Evolutionary conservation across 1,140 invertebrate species (phyloP).

Genomic region (Sinella curviseta): DNA sequence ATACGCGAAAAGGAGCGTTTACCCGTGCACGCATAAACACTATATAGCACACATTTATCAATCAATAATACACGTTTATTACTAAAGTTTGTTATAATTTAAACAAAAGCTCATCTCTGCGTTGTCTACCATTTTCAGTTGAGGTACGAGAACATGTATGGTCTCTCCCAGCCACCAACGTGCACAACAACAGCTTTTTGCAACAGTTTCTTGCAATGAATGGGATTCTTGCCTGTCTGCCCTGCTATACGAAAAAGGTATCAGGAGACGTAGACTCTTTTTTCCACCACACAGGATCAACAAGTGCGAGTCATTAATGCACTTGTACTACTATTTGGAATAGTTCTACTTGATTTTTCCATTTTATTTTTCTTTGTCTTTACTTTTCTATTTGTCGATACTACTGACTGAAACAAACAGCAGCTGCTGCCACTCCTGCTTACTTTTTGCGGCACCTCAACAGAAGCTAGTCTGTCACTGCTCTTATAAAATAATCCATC

Average conservation of each 20-base stretch:
- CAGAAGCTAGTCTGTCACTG: neutral
- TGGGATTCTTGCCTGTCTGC: neutral
- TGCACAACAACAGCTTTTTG: neutral
- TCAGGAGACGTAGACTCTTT: neutral
- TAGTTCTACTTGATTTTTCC: neutral
- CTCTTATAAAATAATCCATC: neutral
- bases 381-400: too few relatives aligned
- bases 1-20: too few relatives aligned
- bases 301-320: too few relatives aligned
- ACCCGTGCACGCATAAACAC: neutral
- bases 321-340: neutral
- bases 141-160: neutral
- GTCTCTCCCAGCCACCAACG: too few relatives aligned
- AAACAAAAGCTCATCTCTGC: neutral
- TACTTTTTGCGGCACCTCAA: neutral
- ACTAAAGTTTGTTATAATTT: neutral
- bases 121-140: neutral
- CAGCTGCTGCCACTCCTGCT: neutral
- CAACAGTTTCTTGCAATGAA: neutral
- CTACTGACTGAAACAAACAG: too few relatives aligned
- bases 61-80: neutral
- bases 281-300: neutral
- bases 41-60: neutral
- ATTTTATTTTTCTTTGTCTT: neutral
- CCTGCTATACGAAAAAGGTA: neutral